phyloP scores from a whole-genome alignment of 1,140 invertebrate species.

The Achroia grisella region DNA sequence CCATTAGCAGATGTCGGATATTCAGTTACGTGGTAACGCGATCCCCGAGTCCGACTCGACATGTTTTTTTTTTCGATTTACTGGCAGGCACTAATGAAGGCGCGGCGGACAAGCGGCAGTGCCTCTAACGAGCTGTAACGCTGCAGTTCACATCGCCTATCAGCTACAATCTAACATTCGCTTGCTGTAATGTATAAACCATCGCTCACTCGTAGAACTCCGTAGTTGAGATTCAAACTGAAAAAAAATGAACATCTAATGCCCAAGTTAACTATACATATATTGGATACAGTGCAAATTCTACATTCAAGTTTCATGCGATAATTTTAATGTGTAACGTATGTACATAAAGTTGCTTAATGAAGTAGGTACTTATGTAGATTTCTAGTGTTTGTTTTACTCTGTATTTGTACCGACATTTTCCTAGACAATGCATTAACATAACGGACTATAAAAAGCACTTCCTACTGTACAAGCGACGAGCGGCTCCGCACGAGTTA shows the following conservation, averaged over 20 bases:
- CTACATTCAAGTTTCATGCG: conserved; percentile 3
- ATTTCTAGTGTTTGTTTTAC: conserved; percentile 19
- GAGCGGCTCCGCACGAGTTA: conserved; percentile 11
- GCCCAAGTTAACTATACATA: too few species aligned
- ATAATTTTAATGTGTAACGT: conserved; percentile 22
- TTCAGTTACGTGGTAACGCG: conserved; percentile 15
- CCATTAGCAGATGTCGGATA: conserved; percentile 35
- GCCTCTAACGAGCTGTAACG: conserved; percentile 43
- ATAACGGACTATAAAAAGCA: conserved; percentile 55
- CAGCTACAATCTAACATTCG: conserved; percentile 26
- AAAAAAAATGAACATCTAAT: too few species aligned
- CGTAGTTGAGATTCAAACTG: too few species aligned
- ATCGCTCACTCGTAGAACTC: too few species aligned
- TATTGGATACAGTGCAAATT: too few species aligned
- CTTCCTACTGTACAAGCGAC: conserved; percentile 3
- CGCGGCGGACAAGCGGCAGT: conserved; percentile 10
- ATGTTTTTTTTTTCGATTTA: conserved; percentile 34
- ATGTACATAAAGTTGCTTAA: conserved; percentile 15
- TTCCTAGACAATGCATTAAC: conserved; percentile 45
- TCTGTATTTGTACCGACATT: conserved; percentile 19
- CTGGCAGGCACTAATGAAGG: conserved; percentile 53
- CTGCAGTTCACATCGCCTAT: conserved; percentile 32
- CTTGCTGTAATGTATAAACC: too few species aligned
- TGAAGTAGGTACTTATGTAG: conserved; percentile 26
- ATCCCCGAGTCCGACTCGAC: conserved; percentile 2